phyloP scores from a whole-genome alignment of 1,140 invertebrate species.

The Tetragonula clypearis region DNA sequence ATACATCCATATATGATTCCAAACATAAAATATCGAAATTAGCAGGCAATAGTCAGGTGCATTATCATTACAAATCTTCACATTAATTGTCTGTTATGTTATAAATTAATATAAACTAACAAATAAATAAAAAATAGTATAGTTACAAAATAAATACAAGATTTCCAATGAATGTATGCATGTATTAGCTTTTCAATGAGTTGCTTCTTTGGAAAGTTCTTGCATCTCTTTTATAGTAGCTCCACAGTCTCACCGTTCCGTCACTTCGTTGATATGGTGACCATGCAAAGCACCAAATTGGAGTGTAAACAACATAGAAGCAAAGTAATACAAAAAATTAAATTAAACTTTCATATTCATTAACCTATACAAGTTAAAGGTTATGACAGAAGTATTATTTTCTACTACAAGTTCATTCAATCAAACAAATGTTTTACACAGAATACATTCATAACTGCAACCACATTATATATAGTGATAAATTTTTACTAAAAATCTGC shows the following conservation, averaged over 20 bases:
- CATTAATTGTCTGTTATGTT: constrained; percentile 8
- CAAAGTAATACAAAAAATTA: constrained; percentile 72
- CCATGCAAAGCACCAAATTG: constrained; percentile 81
- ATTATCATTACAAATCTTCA: constrained; percentile 48
- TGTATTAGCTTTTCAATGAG: constrained; percentile 78
- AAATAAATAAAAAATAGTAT: constrained; percentile 66
- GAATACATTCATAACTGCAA: constrained; percentile 32
- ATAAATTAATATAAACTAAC: constrained; percentile 48
- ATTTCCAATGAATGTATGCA: constrained; percentile 51
- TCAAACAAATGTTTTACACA: constrained; percentile 29
- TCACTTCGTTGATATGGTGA: constrained; percentile 75
- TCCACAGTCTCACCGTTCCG: constrained; percentile 79
- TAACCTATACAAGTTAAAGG: constrained; percentile 13
- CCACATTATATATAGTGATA: constrained; percentile 26
- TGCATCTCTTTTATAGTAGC: constrained; percentile 76
- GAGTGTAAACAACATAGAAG: constrained; percentile 79
- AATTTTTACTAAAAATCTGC: constrained; percentile 22
- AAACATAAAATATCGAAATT: constrained; percentile 52
- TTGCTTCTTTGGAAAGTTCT: constrained; percentile 80
- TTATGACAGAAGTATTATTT: constrained; percentile 21
- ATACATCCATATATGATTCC: neutral
- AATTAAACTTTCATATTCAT: constrained; percentile 61
- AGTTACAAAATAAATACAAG: constrained; percentile 69
- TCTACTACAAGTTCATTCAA: constrained; percentile 40
- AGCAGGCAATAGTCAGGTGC: constrained; percentile 52